Conservation (phyloP, 2,888 invertebrate genomes). For the Hedya salicella region DNA sequence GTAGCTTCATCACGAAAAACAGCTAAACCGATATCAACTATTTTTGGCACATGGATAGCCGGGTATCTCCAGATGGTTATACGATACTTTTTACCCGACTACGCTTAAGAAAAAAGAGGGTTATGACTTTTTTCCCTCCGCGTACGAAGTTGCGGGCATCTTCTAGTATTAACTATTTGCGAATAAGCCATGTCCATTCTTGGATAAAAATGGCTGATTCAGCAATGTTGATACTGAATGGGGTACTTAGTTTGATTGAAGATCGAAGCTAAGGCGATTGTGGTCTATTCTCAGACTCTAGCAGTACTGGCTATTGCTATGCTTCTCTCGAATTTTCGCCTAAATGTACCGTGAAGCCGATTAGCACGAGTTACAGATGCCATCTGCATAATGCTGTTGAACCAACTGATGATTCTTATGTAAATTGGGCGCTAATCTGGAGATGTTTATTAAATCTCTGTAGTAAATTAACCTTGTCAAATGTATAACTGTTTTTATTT, state of each 20-base stretch:
- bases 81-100: no score
- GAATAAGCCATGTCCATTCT: background rate
- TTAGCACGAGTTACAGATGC: conserved; percentile 25
- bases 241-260: conserved; percentile 29
- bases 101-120: no score
- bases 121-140: no score
- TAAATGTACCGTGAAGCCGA: conserved; percentile 20
- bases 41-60: no score
- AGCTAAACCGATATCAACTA: no score
- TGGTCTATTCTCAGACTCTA: conserved; percentile 15
- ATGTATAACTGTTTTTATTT: background rate
- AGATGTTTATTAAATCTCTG: conserved; percentile 1
- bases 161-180: background rate
- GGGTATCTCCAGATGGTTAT: no score
- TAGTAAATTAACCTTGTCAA: background rate
- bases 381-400: conserved; percentile 32
- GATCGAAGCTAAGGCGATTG: conserved; percentile 28
- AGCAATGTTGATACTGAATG: conserved; percentile 14
- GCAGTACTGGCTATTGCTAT: conserved; percentile 3
- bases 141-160: no score
- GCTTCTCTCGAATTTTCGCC: conserved; percentile 15
- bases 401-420: conserved; percentile 21
- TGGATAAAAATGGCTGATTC: background rate
- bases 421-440: conserved; percentile 18
- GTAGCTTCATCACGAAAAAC: no score